phyloP scores from a whole-genome alignment of 2,888 invertebrate genomes.

The Synanthedon vespiformis region DNA sequence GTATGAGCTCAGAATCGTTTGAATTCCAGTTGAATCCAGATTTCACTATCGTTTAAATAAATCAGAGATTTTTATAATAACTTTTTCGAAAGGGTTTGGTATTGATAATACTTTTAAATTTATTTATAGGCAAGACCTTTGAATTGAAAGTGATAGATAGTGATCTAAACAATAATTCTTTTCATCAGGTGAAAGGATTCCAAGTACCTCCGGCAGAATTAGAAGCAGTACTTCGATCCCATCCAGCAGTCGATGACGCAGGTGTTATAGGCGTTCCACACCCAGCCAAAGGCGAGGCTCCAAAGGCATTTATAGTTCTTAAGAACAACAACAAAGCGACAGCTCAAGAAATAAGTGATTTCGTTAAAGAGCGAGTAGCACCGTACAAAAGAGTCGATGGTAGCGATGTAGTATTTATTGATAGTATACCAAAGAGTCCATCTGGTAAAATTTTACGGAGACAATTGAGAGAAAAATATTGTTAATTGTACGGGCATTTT shows the following conservation, averaged over 20 bases:
- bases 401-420: slow-evolving; percentile 32
- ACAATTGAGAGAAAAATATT: slow-evolving; percentile 36
- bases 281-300: slow-evolving; percentile 69
- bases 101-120: no score
- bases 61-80: no score
- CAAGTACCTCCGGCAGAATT: slow-evolving; percentile 86
- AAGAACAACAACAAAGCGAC: slow-evolving; percentile 5
- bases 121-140: no score
- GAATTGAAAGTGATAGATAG: not conserved
- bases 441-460: slow-evolving; percentile 78
- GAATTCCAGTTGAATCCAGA: no score
- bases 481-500: not conserved
- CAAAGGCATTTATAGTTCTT: slow-evolving; percentile 16
- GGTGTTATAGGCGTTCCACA: slow-evolving; percentile 81
- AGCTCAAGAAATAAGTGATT: slow-evolving; percentile 4
- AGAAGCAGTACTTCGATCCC: slow-evolving; percentile 74
- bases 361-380: slow-evolving; percentile 6
- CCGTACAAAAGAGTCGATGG: slow-evolving; percentile 11
- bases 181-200: slow-evolving; percentile 70
- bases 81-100: no score
- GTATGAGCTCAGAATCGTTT: no score
- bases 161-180: slow-evolving; percentile 9
- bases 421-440: slow-evolving; percentile 60
- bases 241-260: slow-evolving; percentile 77
- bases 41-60: no score